Evolutionary conservation across 2,113 vertebrate genomes (phyloP).

Genomic region (Hemibagrus wyckioides): DNA sequence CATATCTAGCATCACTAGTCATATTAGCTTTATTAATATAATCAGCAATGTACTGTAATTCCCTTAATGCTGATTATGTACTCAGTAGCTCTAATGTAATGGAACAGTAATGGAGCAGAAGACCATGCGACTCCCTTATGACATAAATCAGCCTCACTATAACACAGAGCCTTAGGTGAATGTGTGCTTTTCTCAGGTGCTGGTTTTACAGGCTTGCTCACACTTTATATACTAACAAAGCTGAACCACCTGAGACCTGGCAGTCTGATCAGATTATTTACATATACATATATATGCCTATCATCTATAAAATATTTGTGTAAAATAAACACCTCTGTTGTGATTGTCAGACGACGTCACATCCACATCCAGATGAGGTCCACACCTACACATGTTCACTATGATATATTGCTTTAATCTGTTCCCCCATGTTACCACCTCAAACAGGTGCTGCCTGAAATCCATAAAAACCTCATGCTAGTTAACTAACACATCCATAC

Average conservation of each 20-base stretch:
- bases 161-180: background rate
- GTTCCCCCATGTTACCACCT: background rate
- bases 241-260: constrained; percentile 32
- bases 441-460: constrained; percentile 25
- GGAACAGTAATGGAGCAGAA: background rate
- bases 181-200: background rate
- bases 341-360: background rate
- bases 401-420: constrained; percentile 34
- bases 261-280: background rate
- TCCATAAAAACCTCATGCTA: constrained; percentile 18
- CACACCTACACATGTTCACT: background rate
- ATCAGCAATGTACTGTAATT: background rate
- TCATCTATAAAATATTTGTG: background rate
- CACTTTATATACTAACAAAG: constrained; percentile 19
- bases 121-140: background rate
- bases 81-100: background rate
- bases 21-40: background rate
- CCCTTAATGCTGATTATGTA: background rate
- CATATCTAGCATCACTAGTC: background rate
- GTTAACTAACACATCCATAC: constrained; percentile 17
- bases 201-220: background rate
- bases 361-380: background rate
- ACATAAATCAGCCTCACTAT: background rate
- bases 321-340: background rate
- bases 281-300: background rate